Percentiles rank a stretch among this genome's conserved stretches.
Evolutionary conservation across 37 sponge, comb jelly and placozoan genomes (phyloP).

Genomic region (Ephydatia muelleri): DNA sequence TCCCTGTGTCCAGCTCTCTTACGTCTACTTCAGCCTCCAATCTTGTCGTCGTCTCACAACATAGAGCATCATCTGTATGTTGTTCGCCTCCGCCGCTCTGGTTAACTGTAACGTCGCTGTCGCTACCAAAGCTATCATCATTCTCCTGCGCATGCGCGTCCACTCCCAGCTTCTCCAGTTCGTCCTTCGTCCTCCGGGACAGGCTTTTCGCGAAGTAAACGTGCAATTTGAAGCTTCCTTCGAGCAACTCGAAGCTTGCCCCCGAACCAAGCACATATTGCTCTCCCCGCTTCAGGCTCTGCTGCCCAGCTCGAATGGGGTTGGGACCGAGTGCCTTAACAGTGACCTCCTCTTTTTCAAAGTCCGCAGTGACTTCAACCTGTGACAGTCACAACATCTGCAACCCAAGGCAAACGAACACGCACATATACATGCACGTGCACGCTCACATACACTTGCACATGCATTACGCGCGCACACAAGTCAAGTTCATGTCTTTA

Average conservation of each 20-base stretch:
- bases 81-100: no score
- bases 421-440: neutral
- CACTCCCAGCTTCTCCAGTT: neutral
- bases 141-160: neutral
- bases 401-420: neutral
- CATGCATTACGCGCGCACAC: neutral
- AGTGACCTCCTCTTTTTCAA: slow-evolving; percentile 42
- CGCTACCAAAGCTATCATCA: no score
- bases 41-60: no score
- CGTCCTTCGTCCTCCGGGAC: neutral
- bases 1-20: no score
- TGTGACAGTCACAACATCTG: neutral
- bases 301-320: slow-evolving; percentile 46
- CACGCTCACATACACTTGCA: no score
- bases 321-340: slow-evolving; percentile 55
- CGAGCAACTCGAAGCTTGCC: slow-evolving; percentile 50
- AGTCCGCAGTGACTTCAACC: slow-evolving; percentile 76
- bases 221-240: slow-evolving; percentile 44
- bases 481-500: no score
- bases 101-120: no score
- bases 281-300: slow-evolving; percentile 19
- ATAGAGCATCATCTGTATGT: no score
- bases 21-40: no score
- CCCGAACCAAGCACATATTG: slow-evolving; percentile 41
- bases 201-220: slow-evolving; percentile 51